Evolutionary conservation across 2,888 invertebrate genomes (phyloP).

Genomic region (Ochropleura leucogaster): DNA sequence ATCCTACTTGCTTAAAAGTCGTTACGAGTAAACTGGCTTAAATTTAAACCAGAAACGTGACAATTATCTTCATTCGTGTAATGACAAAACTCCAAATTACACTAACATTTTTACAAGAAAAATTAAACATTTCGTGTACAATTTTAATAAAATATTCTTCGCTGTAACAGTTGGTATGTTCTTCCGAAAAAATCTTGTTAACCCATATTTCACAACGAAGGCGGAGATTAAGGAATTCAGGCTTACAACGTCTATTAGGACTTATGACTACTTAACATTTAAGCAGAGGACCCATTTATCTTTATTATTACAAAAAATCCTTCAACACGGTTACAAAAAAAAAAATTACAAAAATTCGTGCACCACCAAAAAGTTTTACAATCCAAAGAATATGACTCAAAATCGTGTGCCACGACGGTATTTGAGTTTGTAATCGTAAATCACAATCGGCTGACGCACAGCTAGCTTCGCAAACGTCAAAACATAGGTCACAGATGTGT

Average conservation of each 20-base stretch:
- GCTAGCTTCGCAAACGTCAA: conserved; percentile 71
- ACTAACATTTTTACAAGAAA: not conserved
- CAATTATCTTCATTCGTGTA: not conserved
- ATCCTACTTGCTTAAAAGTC: not conserved
- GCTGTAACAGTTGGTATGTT: conserved; percentile 37
- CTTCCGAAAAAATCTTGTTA: conserved; percentile 39
- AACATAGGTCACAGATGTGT: conserved; percentile 71
- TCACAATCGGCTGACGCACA: conserved; percentile 67
- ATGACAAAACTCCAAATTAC: conserved; percentile 7
- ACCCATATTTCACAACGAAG: conserved; percentile 47
- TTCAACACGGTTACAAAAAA: conserved; percentile 41
- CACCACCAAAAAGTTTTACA: not conserved
- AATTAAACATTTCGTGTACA: not conserved
- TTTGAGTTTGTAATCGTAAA: conserved; percentile 60
- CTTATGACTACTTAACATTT: conserved; percentile 57
- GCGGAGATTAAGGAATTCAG: conserved; percentile 40
- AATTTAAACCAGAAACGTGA: conserved; percentile 20
- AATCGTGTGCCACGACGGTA: conserved; percentile 24
- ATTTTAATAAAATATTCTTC: conserved; percentile 42
- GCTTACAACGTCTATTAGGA: conserved; percentile 45
- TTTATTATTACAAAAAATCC: conserved; percentile 62
- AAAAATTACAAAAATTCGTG: conserved; percentile 15
- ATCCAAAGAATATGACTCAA: conserved; percentile 23
- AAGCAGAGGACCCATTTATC: conserved; percentile 52
- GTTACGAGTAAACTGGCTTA: not conserved